Evolutionary conservation across 1,140 invertebrate genomes (phyloP), one percentile per base, ranked within the genome.

Genomic region (Sinella curviseta): DNA sequence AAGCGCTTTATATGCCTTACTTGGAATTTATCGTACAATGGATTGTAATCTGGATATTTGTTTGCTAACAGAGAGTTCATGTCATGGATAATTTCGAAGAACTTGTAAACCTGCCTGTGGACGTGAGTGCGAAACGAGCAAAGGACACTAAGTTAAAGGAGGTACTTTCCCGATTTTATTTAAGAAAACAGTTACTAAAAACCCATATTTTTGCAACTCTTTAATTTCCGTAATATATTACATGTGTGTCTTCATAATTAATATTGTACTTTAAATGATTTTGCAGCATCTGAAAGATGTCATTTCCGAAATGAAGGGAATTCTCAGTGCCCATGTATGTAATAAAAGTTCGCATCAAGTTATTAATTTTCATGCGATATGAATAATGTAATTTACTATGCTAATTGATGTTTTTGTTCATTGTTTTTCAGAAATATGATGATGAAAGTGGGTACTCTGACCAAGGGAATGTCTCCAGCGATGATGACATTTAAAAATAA

Each of bases 221-320:
- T n/a, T n/a, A n/a, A n/a, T n/a, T n/a, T n/a, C n/a, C n/a, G n/a
- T 8, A 48, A 48, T 48, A 17, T 48, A 48, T 17, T 8, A 48
- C 39, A 48, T 48, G 17, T 48, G 17, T 8, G 17, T 8, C 39
- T 48, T n/a, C n/a, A 17, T 3, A 60, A 60, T 60, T 60, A 24
- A 4, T 60, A 17, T 48, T 8, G 17, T 48, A 48, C 39, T 8
- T 48, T 48, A 8, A 48, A 4, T 48, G 4, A 48, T 60, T 60
- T 60, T 60, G 39, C 24, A 60, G 55, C 55, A 60, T 60, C 55
- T 60, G 8, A 60, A 60, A 60, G 55, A 60, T 17, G 55, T 24
- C 8, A 60, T 60, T 60, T 8, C 24, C 3, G 55, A 60, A 4
- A 24, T 60, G 55, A 60, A 60, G 24, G 55, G 55, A 60, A 14